Evolutionary conservation across 2,888 invertebrate genomes (phyloP).

Genomic region (Dryobotodes eremita): DNA sequence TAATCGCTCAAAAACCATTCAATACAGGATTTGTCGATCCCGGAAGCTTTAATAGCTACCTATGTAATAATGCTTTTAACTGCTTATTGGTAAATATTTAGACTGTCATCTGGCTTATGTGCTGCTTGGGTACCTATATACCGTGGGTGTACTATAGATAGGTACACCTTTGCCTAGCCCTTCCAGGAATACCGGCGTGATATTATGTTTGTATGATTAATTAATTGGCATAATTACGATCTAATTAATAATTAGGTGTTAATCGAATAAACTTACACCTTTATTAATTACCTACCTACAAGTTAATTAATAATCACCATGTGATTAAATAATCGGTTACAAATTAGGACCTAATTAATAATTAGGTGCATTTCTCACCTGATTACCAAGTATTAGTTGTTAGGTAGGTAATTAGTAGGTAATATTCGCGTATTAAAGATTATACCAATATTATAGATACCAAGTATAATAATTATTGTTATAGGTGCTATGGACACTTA

Average conservation of each 20-base stretch:
- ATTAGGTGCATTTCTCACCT: conserved; percentile 28
- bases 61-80: no score
- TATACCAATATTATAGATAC: no score
- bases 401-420: not conserved
- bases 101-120: no score
- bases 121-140: no score
- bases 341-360: conserved; percentile 26
- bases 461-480: no score
- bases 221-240: conserved; percentile 8
- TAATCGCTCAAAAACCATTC: no score
- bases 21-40: no score
- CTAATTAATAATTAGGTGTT: conserved; percentile 23
- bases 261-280: conserved; percentile 1
- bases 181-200: not conserved
- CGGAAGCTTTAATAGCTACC: no score
- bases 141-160: not conserved
- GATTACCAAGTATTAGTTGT: not conserved
- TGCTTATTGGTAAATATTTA: no score
- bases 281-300: conserved; percentile 15
- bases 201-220: not conserved
- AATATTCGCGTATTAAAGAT: not conserved
- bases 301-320: not conserved
- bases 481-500: no score
- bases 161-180: not conserved
- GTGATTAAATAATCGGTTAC: not conserved